Evolutionary conservation across 2,888 invertebrate species (phyloP).

Genomic region (Morpho deidamia): DNA sequence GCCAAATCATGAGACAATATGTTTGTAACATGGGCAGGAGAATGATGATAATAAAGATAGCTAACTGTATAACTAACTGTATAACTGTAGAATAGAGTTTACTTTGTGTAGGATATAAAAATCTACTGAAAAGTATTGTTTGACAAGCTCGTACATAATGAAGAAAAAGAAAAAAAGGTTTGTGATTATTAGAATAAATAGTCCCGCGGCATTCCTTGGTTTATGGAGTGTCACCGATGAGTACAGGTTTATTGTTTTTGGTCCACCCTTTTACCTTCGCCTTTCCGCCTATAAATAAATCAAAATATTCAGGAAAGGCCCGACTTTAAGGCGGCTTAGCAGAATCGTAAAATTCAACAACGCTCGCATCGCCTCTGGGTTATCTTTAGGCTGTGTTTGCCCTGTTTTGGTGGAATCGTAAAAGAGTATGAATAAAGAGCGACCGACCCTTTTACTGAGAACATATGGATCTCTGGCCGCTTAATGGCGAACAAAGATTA

Average conservation of each 20-base stretch:
- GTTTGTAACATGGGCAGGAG: no score
- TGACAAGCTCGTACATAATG: no score
- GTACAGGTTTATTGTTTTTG: slow-evolving; percentile 69
- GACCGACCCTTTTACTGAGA: slow-evolving; percentile 61
- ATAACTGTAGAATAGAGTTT: no score
- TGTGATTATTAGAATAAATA: slow-evolving; percentile 3
- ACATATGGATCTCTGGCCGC: slow-evolving; percentile 65
- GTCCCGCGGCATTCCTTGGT: slow-evolving; percentile 1
- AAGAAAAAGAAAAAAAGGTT: no score
- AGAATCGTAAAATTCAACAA: slow-evolving; percentile 78
- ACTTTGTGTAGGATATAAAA: no score
- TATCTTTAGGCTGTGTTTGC: slow-evolving; percentile 65
- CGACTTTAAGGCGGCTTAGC: slow-evolving; percentile 77
- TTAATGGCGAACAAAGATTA: slow-evolving; percentile 63
- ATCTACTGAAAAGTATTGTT: no score
- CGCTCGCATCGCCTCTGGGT: slow-evolving; percentile 67
- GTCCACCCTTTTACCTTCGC: slow-evolving; percentile 68
- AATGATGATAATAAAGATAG: no score
- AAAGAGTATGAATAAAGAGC: slow-evolving; percentile 75
- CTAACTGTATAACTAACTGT: no score
- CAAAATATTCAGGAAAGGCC: slow-evolving; percentile 78
- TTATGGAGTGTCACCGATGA: slow-evolving; percentile 34
- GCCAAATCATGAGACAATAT: no score
- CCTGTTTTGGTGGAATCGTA: slow-evolving; percentile 73
- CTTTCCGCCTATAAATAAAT: slow-evolving; percentile 76